phyloP scores from a whole-genome alignment of 37 sponge, comb jelly and placozoan genomes.

The Mnemiopsis leidyi region DNA sequence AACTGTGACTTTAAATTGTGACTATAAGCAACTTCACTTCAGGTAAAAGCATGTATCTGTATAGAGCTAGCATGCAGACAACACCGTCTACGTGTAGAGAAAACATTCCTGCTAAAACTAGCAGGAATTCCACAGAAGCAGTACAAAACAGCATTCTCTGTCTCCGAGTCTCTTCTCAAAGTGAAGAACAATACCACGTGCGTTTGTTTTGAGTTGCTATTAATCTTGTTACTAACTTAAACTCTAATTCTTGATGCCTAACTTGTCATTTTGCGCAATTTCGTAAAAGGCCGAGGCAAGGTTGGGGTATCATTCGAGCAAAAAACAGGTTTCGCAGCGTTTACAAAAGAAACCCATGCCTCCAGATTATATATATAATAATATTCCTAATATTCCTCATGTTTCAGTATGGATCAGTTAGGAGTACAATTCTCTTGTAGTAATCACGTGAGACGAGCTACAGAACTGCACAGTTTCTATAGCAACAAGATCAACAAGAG shows the following conservation, averaged over 20 bases:
- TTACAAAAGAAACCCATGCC: too few relatives aligned
- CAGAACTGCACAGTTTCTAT: constrained; percentile 14
- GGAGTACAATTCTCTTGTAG: constrained; percentile 65
- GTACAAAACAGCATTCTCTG: constrained; percentile 32
- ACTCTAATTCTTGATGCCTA: too few relatives aligned
- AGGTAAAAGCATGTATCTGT: constrained; percentile 59
- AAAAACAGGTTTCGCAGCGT: too few relatives aligned
- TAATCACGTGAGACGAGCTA: background rate
- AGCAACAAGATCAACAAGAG: constrained; percentile 9
- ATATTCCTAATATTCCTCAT: too few relatives aligned
- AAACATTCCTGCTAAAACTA: constrained; percentile 38
- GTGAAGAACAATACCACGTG: background rate
- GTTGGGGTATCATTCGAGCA: too few relatives aligned
- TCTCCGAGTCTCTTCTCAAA: constrained; percentile 34
- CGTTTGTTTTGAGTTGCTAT: background rate
- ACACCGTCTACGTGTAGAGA: background rate
- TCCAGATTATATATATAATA: too few relatives aligned
- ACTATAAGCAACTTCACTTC: too few relatives aligned
- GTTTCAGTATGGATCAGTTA: constrained; percentile 38
- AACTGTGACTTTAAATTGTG: too few relatives aligned
- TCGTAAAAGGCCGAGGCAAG: too few relatives aligned
- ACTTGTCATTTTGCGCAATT: too few relatives aligned
- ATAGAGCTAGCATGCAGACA: constrained; percentile 48
- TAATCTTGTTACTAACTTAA: background rate
- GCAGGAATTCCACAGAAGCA: constrained; percentile 57